Evolutionary conservation across 2,113 vertebrate species (phyloP).

Genomic region (Zosterops borbonicus): DNA sequence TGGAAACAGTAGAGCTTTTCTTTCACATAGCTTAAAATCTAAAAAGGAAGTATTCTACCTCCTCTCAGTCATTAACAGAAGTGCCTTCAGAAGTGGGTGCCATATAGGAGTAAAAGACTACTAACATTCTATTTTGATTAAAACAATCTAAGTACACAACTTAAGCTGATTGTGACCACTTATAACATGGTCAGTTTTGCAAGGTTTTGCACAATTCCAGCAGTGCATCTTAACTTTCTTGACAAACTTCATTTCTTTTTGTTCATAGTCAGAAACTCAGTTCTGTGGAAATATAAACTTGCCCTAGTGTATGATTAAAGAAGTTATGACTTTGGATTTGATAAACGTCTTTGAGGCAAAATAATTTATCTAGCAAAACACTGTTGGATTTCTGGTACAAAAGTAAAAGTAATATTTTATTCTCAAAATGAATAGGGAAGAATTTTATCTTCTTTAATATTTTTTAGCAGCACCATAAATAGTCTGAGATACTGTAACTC

Average conservation of each 20-base stretch:
- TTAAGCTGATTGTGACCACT: background rate
- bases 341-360: background rate
- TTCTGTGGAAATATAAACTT: background rate
- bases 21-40: background rate
- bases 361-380: background rate
- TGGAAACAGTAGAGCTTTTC: background rate
- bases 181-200: background rate
- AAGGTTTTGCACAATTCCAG: conserved; percentile 3
- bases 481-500: background rate
- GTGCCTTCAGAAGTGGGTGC: conserved; percentile 21
- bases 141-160: background rate
- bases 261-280: background rate
- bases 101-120: background rate
- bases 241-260: background rate
- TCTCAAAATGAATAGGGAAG: background rate
- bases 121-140: background rate
- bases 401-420: background rate
- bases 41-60: background rate
- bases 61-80: conserved; percentile 15
- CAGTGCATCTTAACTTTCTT: background rate
- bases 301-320: background rate
- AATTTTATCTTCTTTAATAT: background rate
- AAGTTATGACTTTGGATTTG: background rate
- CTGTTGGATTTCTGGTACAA: background rate
- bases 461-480: background rate